Evolutionary conservation across 2,888 invertebrate genomes (phyloP).

Genomic region (Oxytorus armatus): DNA sequence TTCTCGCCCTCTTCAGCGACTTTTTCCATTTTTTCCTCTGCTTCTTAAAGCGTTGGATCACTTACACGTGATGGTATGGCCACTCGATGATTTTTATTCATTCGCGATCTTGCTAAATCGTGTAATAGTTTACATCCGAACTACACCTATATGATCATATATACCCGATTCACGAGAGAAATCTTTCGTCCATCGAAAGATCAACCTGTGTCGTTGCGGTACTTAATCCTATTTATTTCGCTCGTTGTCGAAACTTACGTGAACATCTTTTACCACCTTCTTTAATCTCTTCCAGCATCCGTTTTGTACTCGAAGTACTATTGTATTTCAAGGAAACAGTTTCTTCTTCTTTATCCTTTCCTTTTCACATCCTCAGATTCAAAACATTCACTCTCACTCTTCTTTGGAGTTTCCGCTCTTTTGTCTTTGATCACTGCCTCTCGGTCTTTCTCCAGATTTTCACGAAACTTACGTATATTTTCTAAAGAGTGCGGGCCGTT

Average conservation of each 20-base stretch:
- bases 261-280: conserved; percentile 12
- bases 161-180: conserved; percentile 1
- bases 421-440: conserved; percentile 23
- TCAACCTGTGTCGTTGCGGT: background rate
- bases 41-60: conserved; percentile 11
- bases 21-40: conserved; percentile 29
- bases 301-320: conserved; percentile 4
- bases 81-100: conserved; percentile 43
- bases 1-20: background rate
- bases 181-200: conserved; percentile 28
- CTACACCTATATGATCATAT: background rate
- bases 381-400: background rate
- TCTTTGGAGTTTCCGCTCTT: background rate
- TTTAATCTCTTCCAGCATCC: background rate
- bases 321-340: background rate
- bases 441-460: background rate
- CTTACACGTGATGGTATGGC: conserved; percentile 41
- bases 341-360: background rate
- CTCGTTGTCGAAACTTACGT: background rate
- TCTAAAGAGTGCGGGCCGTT: conserved; percentile 5
- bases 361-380: background rate
- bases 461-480: conserved; percentile 23
- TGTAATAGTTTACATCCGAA: conserved; percentile 12
- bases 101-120: background rate
- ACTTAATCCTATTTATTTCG: background rate